A percentile compares a stretch with the other conserved stretches of the same genome.
Evolutionary conservation across 1,140 invertebrate genomes (phyloP).

Genomic region (Maniola jurtina): DNA sequence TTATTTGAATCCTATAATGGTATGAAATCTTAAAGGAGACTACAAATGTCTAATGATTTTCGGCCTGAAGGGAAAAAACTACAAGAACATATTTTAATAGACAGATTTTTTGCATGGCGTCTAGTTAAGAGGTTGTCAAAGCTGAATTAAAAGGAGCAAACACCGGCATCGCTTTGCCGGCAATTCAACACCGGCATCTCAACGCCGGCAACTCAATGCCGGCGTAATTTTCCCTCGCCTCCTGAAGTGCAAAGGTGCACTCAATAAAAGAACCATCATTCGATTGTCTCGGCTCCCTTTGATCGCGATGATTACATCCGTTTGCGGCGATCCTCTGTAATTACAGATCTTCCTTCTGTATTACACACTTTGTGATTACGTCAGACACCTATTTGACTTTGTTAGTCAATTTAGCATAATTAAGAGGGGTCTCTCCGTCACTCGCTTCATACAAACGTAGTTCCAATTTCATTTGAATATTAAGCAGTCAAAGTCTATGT

Average conservation of each 20-base stretch:
- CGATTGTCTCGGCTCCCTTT: conserved; percentile 23
- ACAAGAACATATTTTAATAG: too few relatives aligned
- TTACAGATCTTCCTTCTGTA: neutral
- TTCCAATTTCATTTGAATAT: too few relatives aligned
- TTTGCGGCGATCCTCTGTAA: neutral
- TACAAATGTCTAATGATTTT: too few relatives aligned
- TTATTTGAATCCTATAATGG: too few relatives aligned
- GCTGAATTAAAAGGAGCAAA: too few relatives aligned
- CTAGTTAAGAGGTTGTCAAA: too few relatives aligned
- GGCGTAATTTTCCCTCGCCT: neutral
- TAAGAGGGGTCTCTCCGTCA: too few relatives aligned
- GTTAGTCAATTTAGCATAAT: neutral
- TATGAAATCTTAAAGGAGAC: too few relatives aligned
- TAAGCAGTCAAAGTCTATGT: too few relatives aligned
- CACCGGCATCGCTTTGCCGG: neutral
- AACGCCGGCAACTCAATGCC: conserved; percentile 1
- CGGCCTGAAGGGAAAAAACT: too few relatives aligned
- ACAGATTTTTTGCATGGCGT: too few relatives aligned
- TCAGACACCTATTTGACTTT: conserved; percentile 1
- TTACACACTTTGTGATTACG: neutral
- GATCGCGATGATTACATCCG: neutral
- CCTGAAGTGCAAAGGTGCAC: conserved; percentile 11
- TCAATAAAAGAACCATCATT: conserved; percentile 27
- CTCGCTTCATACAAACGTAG: too few relatives aligned
- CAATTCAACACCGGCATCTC: neutral